Conservation (phyloP, 1,140 invertebrate genomes). For the Kradibia gibbosae region DNA sequence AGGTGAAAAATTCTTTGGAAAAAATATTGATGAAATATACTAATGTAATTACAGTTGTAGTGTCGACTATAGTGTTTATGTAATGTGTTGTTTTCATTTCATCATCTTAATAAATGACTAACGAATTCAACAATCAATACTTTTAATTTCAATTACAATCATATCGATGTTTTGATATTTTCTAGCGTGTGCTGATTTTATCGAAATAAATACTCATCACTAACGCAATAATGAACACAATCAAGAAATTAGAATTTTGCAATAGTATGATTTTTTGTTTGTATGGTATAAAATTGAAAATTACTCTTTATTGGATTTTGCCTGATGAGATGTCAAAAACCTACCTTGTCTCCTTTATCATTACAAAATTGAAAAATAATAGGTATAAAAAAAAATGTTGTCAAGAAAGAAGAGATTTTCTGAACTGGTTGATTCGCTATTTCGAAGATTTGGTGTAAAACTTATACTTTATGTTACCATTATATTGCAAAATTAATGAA, state of each 20-base stretch:
- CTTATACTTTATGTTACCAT: too few relatives aligned
- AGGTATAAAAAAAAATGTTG: background rate
- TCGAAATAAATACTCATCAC: conserved; percentile 47
- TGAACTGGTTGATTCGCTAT: conserved; percentile 1
- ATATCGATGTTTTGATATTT: conserved; percentile 50
- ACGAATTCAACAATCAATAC: conserved; percentile 65
- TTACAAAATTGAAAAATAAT: background rate
- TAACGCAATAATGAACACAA: background rate
- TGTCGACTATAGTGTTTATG: background rate
- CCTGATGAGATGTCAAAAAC: conserved; percentile 31
- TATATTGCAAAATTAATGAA: too few relatives aligned
- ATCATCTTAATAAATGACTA: conserved; percentile 55
- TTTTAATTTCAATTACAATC: conserved; percentile 59
- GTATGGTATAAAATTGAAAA: conserved; percentile 15
- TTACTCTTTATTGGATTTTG: conserved; percentile 24
- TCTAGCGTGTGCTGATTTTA: conserved; percentile 55
- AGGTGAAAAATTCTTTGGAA: background rate
- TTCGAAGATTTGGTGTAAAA: background rate
- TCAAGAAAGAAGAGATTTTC: background rate
- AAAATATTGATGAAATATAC: background rate
- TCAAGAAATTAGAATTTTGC: too few relatives aligned
- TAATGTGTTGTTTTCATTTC: too few relatives aligned
- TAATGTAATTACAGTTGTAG: conserved; percentile 26
- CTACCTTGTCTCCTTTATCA: background rate
- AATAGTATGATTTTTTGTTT: background rate